Percentiles rank a stretch among this genome's conserved stretches.
phyloP scores from a whole-genome alignment of 2,888 invertebrate genomes.

The Eristalis arbustorum region DNA sequence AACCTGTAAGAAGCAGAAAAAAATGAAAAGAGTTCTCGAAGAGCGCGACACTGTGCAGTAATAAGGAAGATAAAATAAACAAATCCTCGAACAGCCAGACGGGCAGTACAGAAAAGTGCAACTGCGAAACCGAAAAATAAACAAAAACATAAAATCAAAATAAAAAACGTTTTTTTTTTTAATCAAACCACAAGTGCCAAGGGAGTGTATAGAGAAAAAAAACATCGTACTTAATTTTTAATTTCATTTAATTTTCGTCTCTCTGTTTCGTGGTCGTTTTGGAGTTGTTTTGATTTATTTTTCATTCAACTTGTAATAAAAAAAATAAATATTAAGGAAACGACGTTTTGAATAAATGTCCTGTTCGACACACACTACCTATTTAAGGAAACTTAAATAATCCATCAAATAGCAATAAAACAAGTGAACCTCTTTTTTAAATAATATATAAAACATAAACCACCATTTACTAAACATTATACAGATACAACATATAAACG shows the following conservation, averaged over 20 bases:
- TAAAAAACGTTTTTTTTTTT: background rate
- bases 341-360: background rate
- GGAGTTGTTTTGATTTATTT: slow-evolving; percentile 39
- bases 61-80: no score
- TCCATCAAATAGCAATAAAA: slow-evolving; percentile 58
- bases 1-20: background rate
- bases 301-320: no score
- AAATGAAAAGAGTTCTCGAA: no score
- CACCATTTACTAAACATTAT: slow-evolving; percentile 43
- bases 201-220: slow-evolving; percentile 45
- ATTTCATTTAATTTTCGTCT: slow-evolving; percentile 13
- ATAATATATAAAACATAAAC: slow-evolving; percentile 10
- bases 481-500: background rate
- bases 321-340: no score
- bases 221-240: background rate
- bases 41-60: no score
- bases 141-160: background rate
- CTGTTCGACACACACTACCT: slow-evolving; percentile 46
- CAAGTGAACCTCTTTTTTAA: slow-evolving; percentile 53
- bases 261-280: slow-evolving; percentile 42
- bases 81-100: no score
- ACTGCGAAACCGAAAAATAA: background rate
- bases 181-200: slow-evolving; percentile 66
- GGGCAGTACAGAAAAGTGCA: background rate
- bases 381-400: slow-evolving; percentile 17